Evolutionary conservation across 2,797 vertebrate species (phyloP).

Genomic region (Caiman crocodilus): DNA sequence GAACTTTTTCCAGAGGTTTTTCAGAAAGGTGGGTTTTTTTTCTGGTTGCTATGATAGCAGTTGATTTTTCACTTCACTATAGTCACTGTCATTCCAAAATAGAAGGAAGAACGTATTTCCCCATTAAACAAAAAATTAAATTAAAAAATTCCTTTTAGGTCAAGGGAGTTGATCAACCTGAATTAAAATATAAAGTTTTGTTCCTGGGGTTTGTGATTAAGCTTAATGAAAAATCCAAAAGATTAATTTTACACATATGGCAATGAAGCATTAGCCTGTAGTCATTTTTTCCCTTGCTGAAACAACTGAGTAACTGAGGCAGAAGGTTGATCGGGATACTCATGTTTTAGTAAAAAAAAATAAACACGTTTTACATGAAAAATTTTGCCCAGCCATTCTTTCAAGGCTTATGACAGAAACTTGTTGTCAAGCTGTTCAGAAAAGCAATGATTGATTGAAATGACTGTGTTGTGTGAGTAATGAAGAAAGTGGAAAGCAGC

Average conservation of each 20-base stretch:
- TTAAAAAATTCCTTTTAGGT: neutral
- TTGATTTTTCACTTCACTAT: neutral
- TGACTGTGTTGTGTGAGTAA: slow-evolving; percentile 27
- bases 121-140: neutral
- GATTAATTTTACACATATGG: rapidly evolving
- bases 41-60: neutral
- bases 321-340: neutral
- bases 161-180: neutral
- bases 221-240: neutral
- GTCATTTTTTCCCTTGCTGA: neutral
- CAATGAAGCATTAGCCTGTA: neutral
- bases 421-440: slow-evolving; percentile 53
- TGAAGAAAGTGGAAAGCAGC: slow-evolving; percentile 51
- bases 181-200: too few species aligned
- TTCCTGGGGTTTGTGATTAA: too few species aligned
- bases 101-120: too few species aligned
- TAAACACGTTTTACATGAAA: neutral
- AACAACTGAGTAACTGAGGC: neutral
- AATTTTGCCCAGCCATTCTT: neutral
- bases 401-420: slow-evolving; percentile 25
- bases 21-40: neutral
- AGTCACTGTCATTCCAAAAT: too few species aligned
- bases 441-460: slow-evolving; percentile 35
- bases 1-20: neutral
- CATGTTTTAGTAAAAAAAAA: slow-evolving; percentile 36